Percentiles rank a stretch among this genome's conserved stretches.
Conservation (phyloP, 2,113 vertebrate genomes). For the Pterocles gutturalis region DNA sequence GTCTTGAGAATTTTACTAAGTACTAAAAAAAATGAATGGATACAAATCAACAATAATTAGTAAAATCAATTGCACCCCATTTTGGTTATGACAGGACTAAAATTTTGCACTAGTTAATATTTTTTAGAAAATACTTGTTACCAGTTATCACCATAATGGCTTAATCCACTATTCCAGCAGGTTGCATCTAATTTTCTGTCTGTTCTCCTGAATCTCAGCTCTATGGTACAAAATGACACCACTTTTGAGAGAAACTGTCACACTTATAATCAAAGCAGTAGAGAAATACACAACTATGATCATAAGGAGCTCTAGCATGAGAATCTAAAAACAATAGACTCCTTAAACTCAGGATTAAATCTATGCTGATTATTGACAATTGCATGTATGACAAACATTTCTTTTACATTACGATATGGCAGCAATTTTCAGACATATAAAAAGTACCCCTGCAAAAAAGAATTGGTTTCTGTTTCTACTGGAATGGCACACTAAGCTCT, state of each 20-base stretch:
- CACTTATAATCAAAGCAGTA: neutral
- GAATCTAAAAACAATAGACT: neutral
- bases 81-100: neutral
- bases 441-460: neutral
- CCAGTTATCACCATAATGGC: neutral
- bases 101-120: neutral
- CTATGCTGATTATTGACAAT: neutral
- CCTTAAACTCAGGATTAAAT: neutral
- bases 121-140: neutral
- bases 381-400: neutral
- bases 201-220: neutral
- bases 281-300: neutral
- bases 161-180: neutral
- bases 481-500: neutral
- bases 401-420: neutral
- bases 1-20: neutral
- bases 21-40: neutral
- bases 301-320: neutral
- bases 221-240: constrained; percentile 1
- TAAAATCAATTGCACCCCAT: neutral
- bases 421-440: neutral
- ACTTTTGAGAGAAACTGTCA: constrained; percentile 32
- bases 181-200: neutral
- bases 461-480: neutral
- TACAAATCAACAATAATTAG: neutral